phyloP scores from a whole-genome alignment of 2,113 vertebrate species.

The Hoplias malabaricus region DNA sequence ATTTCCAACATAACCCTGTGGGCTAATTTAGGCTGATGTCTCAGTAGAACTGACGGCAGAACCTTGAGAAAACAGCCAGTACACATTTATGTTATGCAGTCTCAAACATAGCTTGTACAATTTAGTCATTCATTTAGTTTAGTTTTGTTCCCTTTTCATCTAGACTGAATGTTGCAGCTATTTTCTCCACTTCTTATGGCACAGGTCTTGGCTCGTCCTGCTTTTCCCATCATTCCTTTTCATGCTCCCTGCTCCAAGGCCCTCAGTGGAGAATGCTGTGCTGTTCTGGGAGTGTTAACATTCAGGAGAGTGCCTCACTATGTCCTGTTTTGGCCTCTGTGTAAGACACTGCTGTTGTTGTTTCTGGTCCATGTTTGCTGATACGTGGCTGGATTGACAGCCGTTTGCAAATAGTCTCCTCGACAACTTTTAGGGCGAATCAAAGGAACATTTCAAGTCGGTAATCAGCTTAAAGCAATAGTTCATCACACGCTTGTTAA shows the following conservation, averaged over 20 bases:
- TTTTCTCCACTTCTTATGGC: not conserved
- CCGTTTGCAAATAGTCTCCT: slow-evolving; percentile 9
- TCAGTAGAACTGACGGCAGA: too few species aligned
- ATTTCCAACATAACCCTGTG: too few species aligned
- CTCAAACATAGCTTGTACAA: too few species aligned
- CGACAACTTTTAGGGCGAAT: not conserved
- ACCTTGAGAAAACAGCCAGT: too few species aligned
- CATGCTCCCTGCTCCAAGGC: not conserved
- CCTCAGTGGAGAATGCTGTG: not conserved
- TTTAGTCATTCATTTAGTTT: not conserved
- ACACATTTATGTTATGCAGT: too few species aligned
- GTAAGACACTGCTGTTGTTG: not conserved
- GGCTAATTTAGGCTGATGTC: too few species aligned
- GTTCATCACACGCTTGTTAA: not conserved
- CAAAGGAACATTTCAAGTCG: not conserved
- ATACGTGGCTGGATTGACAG: not conserved
- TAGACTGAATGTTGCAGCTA: not conserved
- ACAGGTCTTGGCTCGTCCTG: not conserved
- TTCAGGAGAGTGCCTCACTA: not conserved
- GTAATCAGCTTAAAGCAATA: not conserved
- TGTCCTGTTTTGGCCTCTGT: not conserved
- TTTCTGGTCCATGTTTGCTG: not conserved
- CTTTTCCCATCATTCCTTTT: not conserved
- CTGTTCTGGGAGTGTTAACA: slow-evolving; percentile 1
- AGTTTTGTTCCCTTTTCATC: not conserved